Evolutionary conservation across 2,797 vertebrate genomes (phyloP), one percentile per base, ranked within the genome.

Genomic region (Orestias chungarensis): DNA sequence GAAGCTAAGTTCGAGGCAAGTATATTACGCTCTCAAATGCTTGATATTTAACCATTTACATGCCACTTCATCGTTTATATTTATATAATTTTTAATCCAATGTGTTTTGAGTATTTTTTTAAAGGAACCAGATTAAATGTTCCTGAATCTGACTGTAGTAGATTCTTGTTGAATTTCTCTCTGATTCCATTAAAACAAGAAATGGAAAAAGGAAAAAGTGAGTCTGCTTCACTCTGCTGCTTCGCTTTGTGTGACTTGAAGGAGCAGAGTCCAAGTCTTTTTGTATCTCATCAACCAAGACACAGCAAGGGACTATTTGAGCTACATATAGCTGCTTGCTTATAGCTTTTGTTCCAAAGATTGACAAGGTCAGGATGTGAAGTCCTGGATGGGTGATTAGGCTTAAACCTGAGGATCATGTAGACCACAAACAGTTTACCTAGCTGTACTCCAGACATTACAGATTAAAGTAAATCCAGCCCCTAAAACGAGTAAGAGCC

Each of bases 401-500:
- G 80, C 87, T 86, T n/a, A 54, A 82, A 35, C 23, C 1, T 0
- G 31, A 69, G 85, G 85, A 89, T 93, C 82, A 69, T 71, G 85
- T 88, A 85, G 66, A 73, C 81, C 80, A 85, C 81, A 75, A 82
- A 79, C 68, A 35, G 82, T 79, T 86, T 74, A 80, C 18, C 49
- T 64, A 49, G 69, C 74, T 72, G 85, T 66, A 80, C 62, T 72
- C 50, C 25, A 1, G 68, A 55, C 35, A 57, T 38, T 78, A 77
- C 46, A 62, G 64, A 74, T 79, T 66, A 25, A 49, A 82, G 81
- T 90, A 89, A 92, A 89, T 46, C 88, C 71, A 15, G 61, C 35
- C n/a, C n/a, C 80, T 81, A 80, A 87, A 88, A 82, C 80, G 82
- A 76, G 86, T 81, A 85, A 85, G 85, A 87, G 77, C 77, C 46